These are phyloP conservation scores for Callipepla californica DNA, from an alignment of 2,113 vertebrate genomes.

Conservation along the genomic window DNA sequence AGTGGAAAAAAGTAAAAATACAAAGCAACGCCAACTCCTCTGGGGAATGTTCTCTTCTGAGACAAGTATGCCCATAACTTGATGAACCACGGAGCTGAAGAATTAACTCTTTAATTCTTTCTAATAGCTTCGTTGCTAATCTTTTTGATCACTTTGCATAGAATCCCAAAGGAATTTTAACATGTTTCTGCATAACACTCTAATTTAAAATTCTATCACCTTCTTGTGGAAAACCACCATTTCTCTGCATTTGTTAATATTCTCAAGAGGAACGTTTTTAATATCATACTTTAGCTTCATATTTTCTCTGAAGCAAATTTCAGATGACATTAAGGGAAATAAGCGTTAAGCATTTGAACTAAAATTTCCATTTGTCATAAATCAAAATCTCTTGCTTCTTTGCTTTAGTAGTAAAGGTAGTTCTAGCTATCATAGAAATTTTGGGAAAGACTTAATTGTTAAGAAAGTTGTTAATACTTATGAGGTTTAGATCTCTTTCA, in stretches of 20 bases:
- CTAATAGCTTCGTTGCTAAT: background rate
- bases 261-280: background rate
- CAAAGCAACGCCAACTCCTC: no score
- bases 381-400: background rate
- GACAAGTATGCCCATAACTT: no score
- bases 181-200: background rate
- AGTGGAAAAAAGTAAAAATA: no score
- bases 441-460: background rate
- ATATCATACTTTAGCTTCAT: background rate
- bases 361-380: background rate
- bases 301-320: background rate
- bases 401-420: background rate
- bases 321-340: rapidly evolving
- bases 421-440: background rate
- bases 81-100: no score
- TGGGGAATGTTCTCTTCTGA: no score
- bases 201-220: background rate
- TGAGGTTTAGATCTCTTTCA: background rate
- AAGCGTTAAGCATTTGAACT: background rate
- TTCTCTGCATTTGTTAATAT: background rate
- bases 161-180: background rate
- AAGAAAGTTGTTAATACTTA: background rate
- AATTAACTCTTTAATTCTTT: background rate
- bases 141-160: background rate
- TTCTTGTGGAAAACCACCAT: background rate